Evolutionary conservation across 2,888 invertebrate genomes (phyloP), one percentile per base, ranked within the genome.

Genomic region (Seira sanloemensis): DNA sequence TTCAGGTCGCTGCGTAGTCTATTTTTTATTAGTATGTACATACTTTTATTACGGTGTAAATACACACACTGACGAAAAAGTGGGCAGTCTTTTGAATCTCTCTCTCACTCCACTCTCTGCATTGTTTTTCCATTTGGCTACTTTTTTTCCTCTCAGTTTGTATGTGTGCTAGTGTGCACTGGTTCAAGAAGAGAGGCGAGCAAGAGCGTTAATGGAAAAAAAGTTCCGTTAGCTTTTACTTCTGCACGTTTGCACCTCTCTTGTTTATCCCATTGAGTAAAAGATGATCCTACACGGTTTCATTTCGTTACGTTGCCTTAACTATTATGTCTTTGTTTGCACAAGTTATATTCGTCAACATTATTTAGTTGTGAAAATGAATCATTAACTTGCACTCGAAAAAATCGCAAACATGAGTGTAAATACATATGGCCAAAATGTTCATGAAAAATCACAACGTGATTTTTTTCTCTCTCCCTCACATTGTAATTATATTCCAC

Each of bases 181-280:
- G 5, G 25, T 16, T 21, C 19, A 66, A 66, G 21, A 66, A 23
- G 21, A 21, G 66, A 23, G n/a, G n/a, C n/a, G n/a, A n/a, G n/a
- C 21, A 7, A 37, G 37, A 37, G 37, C 79, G 62, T 66, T 79
- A 79, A 73, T 71, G 78, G 66, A 72, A 79, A n/a, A n/a, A 79
- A 73, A 66, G 50, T 27, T 27, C 72, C 73, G 73, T 66, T 67
- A 73, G 19, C 68, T 27, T 37, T 37, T 65, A 62, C 54, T 65
- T 58, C 37, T 37, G 37, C 37, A 37, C 37, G 37, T 37, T 37
- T 37, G 12, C 37, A 37, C 37, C 12, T 37, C 12, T 37, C 12
- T 37, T 37, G 37, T 37, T 37, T 4, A 37, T 37, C 4, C 37
- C 12, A 37, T 37, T 37, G 37, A 37, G 12, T 12, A 37, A 50